A percentile compares a stretch with the other conserved stretches of the same genome.
These are phyloP conservation scores for Deilephila porcellus DNA, from an alignment of 2,888 invertebrate species.

Conservation along the genomic window DNA sequence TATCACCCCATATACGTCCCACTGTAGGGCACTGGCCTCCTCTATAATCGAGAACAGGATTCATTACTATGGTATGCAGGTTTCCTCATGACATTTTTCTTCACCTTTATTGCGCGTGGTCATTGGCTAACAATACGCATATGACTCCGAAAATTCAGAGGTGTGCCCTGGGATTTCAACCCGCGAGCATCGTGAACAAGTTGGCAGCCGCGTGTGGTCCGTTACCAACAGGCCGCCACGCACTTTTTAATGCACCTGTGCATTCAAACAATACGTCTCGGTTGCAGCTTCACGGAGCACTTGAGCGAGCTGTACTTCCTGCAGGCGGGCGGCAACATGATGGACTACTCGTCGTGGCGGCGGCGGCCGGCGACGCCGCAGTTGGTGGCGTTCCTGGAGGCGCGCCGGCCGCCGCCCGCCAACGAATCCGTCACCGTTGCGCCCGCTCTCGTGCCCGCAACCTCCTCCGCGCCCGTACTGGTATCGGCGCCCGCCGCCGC, in stretches of 20 bases:
- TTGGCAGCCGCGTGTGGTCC: too few relatives aligned
- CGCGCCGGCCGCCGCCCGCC: slow-evolving; percentile 86
- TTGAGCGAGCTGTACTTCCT: slow-evolving; percentile 94
- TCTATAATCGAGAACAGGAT: too few relatives aligned
- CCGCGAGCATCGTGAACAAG: too few relatives aligned
- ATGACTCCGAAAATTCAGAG: too few relatives aligned
- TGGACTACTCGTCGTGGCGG: slow-evolving; percentile 94
- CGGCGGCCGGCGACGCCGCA: slow-evolving; percentile 91
- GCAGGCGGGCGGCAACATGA: slow-evolving; percentile 93
- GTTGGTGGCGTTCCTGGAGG: slow-evolving; percentile 90
- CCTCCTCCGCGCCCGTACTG: slow-evolving; percentile 77
- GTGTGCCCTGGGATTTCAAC: too few relatives aligned
- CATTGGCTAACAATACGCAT: too few relatives aligned
- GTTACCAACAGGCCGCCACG: too few relatives aligned
- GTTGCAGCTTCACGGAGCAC: slow-evolving; percentile 88
- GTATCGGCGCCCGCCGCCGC: slow-evolving; percentile 46
- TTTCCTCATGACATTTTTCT: too few relatives aligned
- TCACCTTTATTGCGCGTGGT: too few relatives aligned
- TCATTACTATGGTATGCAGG: too few relatives aligned
- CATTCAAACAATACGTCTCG: slow-evolving; percentile 32
- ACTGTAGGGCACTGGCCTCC: too few relatives aligned
- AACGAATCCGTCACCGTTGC: slow-evolving; percentile 88
- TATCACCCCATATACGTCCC: not conserved
- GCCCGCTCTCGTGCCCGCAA: slow-evolving; percentile 85
- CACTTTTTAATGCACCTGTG: too few relatives aligned